phyloP scores from a whole-genome alignment of 1,140 invertebrate genomes.

The Heliconius melpomene region DNA sequence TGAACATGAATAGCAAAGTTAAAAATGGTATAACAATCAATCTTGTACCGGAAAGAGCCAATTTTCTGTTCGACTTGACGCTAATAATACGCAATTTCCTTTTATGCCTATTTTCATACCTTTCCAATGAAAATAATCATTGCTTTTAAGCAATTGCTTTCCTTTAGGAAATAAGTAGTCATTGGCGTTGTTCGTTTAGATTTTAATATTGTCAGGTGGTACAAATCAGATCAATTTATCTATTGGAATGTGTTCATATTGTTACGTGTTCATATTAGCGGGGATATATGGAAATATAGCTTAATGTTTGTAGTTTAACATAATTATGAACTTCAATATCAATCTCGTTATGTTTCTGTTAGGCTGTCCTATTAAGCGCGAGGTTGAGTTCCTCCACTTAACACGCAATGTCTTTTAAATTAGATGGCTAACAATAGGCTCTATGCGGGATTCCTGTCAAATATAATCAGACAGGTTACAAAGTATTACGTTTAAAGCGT shows the following conservation, averaged over 20 bases:
- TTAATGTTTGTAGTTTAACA: no score
- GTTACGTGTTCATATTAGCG: no score
- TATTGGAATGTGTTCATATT: no score
- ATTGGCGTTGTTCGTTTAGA: not conserved
- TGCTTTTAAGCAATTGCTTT: no score
- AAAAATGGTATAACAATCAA: conserved; percentile 13
- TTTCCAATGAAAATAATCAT: conserved; percentile 1
- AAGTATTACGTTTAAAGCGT: not conserved
- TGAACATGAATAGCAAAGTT: not conserved
- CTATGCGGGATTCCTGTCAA: not conserved
- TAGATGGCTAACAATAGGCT: not conserved
- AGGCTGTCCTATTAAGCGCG: no score
- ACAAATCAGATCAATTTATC: no score
- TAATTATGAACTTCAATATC: no score
- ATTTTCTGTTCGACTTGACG: conserved; percentile 10
- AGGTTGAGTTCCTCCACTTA: not conserved
- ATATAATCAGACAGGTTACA: not conserved
- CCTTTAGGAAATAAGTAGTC: not conserved
- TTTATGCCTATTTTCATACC: conserved; percentile 6
- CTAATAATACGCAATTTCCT: conserved; percentile 13
- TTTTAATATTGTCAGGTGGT: not conserved
- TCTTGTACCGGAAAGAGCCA: conserved; percentile 9
- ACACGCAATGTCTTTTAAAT: not conserved
- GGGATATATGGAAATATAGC: no score
- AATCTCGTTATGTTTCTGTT: no score